Percentiles rank a stretch among this genome's conserved stretches.
phyloP scores from a whole-genome alignment of 2,888 invertebrate species.

The Laothoe populi region DNA sequence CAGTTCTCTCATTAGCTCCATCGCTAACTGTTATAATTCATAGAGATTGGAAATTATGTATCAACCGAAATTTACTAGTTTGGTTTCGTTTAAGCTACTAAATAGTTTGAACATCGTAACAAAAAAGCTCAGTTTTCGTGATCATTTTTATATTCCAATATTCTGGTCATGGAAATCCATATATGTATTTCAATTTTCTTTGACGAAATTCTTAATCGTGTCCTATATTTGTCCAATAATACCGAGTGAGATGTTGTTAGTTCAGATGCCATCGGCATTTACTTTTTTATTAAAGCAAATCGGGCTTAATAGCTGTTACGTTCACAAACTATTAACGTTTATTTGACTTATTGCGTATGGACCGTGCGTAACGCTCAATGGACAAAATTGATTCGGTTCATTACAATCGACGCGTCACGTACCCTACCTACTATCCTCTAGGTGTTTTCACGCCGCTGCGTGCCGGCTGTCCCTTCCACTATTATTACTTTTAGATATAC shows the following conservation, averaged over 20 bases:
- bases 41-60: constrained; percentile 32
- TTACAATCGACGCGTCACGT: constrained; percentile 42
- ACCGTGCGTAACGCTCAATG: constrained; percentile 36
- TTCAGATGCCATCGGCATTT: not conserved
- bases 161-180: too few species aligned
- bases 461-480: not conserved
- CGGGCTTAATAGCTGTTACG: not conserved
- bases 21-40: constrained; percentile 36
- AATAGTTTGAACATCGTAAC: too few species aligned
- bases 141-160: not conserved
- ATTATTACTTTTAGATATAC: not conserved
- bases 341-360: constrained; percentile 35
- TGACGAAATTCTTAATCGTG: too few species aligned
- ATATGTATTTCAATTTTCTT: too few species aligned
- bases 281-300: not conserved
- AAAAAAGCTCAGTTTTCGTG: too few species aligned
- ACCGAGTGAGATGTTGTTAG: not conserved
- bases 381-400: constrained; percentile 43
- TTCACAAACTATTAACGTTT: constrained; percentile 29
- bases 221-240: too few species aligned
- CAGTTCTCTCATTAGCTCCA: constrained; percentile 41
- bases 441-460: constrained; percentile 31
- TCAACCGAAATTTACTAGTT: constrained; percentile 16
- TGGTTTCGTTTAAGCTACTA: too few species aligned
- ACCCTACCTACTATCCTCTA: constrained; percentile 35